A percentile compares a stretch with the other conserved stretches of the same genome.
Evolutionary conservation across 2,888 invertebrate species (phyloP).

Genomic region (Lepeophtheirus nordmannii): DNA sequence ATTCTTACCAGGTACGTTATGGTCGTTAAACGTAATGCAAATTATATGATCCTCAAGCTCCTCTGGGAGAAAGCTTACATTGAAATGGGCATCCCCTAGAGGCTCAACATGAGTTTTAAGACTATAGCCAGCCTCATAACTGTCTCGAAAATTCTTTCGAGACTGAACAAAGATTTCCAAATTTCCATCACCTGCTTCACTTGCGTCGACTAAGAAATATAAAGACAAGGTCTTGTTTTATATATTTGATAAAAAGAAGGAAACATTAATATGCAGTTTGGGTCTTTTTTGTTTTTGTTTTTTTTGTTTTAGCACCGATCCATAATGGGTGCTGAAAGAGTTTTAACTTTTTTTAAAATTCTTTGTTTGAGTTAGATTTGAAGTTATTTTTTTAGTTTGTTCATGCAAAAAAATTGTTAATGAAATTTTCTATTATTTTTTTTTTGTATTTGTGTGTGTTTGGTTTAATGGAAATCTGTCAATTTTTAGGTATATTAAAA

Average conservation of each 20-base stretch:
- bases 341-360: too few species aligned
- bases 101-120: conserved; percentile 81
- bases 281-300: too few species aligned
- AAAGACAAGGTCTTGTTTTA: not conserved
- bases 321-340: too few species aligned
- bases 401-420: too few species aligned
- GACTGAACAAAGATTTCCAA: conserved; percentile 67
- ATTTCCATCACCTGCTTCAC: conserved; percentile 90
- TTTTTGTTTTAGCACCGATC: too few species aligned
- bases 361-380: too few species aligned
- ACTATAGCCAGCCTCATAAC: conserved; percentile 26
- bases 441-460: too few species aligned
- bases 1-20: conserved; percentile 41
- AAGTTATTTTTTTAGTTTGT: too few species aligned
- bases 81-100: conserved; percentile 72
- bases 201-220: conserved; percentile 60
- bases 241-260: not conserved
- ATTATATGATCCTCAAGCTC: conserved; percentile 86
- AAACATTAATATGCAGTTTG: too few species aligned
- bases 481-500: too few species aligned
- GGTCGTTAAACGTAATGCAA: conserved; percentile 92
- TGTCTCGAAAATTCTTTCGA: conserved; percentile 3
- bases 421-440: too few species aligned
- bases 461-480: too few species aligned
- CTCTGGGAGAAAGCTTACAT: conserved; percentile 80